phyloP scores from a whole-genome alignment of 2,888 invertebrate genomes.

The Cerastoderma edule region DNA sequence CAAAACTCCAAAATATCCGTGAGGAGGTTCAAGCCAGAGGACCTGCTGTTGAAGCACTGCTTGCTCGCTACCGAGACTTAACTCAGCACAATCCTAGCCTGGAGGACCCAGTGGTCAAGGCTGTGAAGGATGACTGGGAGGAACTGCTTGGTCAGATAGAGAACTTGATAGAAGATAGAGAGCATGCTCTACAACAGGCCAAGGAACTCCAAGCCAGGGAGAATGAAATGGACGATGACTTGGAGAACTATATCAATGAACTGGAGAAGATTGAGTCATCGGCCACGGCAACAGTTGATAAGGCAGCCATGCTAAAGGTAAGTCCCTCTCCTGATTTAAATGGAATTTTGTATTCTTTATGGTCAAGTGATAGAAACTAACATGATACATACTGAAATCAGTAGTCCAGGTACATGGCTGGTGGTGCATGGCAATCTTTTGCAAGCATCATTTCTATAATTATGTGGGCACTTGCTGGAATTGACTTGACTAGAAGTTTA shows the following conservation, averaged over 20 bases:
- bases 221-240: slow-evolving; percentile 76
- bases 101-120: slow-evolving; percentile 76
- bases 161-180: slow-evolving; percentile 73
- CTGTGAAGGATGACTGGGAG: slow-evolving; percentile 77
- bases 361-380: no score
- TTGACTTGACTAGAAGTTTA: no score
- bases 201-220: slow-evolving; percentile 73
- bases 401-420: no score
- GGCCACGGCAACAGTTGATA: slow-evolving; percentile 70
- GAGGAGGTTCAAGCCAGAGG: slow-evolving; percentile 91
- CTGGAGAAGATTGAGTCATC: slow-evolving; percentile 76
- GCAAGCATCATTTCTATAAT: no score
- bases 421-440: no score
- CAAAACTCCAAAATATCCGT: slow-evolving; percentile 85
- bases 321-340: no score
- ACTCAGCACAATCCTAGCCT: slow-evolving; percentile 77
- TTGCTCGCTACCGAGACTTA: slow-evolving; percentile 70
- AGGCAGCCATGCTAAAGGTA: slow-evolving; percentile 73
- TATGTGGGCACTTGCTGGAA: no score
- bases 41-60: slow-evolving; percentile 86
- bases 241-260: slow-evolving; percentile 76
- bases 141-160: slow-evolving; percentile 76
- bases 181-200: slow-evolving; percentile 69
- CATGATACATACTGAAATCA: no score
- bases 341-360: no score